phyloP scores from a whole-genome alignment of 2,888 invertebrate species.

The Rhimphoctona megacephalus region DNA sequence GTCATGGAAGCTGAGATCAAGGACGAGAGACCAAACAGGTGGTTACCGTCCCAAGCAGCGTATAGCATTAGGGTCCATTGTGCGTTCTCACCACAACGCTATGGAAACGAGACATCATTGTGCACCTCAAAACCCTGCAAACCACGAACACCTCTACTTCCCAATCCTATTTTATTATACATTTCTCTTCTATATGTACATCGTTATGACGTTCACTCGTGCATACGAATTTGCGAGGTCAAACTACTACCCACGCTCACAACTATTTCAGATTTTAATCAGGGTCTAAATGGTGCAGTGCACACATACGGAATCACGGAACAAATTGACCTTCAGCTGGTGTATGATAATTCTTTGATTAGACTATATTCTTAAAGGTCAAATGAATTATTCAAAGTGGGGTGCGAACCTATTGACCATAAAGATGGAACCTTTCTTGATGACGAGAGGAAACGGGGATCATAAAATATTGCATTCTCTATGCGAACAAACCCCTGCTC shows the following conservation, averaged over 20 bases:
- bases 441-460: slow-evolving; percentile 3
- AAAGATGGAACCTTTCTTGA: neutral
- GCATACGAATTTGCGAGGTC: neutral
- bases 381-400: neutral
- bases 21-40: slow-evolving; percentile 52
- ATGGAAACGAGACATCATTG: slow-evolving; percentile 73
- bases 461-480: slow-evolving; percentile 12
- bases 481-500: slow-evolving; percentile 1
- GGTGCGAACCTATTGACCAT: neutral
- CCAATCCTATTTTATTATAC: slow-evolving; percentile 22
- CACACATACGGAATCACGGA: slow-evolving; percentile 1
- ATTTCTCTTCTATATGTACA: slow-evolving; percentile 8
- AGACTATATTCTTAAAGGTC: slow-evolving; percentile 3
- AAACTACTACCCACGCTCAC: slow-evolving; percentile 23
- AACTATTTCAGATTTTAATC: slow-evolving; percentile 48
- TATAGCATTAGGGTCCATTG: slow-evolving; percentile 78
- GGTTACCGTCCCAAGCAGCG: slow-evolving; percentile 68
- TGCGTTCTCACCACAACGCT: slow-evolving; percentile 70
- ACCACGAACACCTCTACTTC: slow-evolving; percentile 20
- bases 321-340: slow-evolving; percentile 48
- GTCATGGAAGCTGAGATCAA: slow-evolving; percentile 39
- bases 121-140: slow-evolving; percentile 62
- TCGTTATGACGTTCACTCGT: slow-evolving; percentile 24
- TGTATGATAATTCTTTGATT: slow-evolving; percentile 42
- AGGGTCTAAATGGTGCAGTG: slow-evolving; percentile 4